Conservation (phyloP, 2,113 vertebrate genomes). For the Pampusana beccarii region DNA sequence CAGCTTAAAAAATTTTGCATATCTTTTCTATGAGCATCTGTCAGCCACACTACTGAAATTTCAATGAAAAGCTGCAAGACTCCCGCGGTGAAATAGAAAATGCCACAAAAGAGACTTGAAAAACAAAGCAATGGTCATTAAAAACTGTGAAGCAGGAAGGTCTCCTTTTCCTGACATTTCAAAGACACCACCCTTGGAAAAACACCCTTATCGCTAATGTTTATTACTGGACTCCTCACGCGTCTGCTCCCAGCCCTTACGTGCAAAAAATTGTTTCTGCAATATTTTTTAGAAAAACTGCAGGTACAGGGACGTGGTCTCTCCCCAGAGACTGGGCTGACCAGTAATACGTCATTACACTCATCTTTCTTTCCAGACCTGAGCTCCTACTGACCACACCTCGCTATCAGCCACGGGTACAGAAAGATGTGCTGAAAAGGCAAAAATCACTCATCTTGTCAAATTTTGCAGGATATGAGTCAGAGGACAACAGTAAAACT, state of each 20-base stretch:
- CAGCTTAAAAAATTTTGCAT: conserved; percentile 6
- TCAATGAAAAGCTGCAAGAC: neutral
- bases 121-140: conserved; percentile 28
- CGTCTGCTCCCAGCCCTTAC: neutral
- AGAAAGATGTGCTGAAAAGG: neutral
- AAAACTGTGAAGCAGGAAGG: conserved; percentile 72
- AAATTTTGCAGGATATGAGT: neutral
- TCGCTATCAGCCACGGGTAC: neutral
- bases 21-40: conserved; percentile 7
- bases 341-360: too few relatives aligned
- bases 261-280: neutral
- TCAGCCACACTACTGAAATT: conserved; percentile 6
- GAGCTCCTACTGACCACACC: neutral
- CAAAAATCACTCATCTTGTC: neutral
- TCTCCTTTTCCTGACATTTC: conserved; percentile 77
- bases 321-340: neutral
- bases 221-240: neutral
- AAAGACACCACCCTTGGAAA: conserved; percentile 61
- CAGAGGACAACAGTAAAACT: neutral
- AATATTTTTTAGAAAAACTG: neutral
- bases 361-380: neutral
- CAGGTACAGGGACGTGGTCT: neutral
- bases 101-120: neutral
- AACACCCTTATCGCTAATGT: neutral
- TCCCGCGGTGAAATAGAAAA: neutral